These are phyloP conservation scores for Salminus brasiliensis DNA, from an alignment of 2,113 vertebrate species.

Conservation along the genomic window DNA sequence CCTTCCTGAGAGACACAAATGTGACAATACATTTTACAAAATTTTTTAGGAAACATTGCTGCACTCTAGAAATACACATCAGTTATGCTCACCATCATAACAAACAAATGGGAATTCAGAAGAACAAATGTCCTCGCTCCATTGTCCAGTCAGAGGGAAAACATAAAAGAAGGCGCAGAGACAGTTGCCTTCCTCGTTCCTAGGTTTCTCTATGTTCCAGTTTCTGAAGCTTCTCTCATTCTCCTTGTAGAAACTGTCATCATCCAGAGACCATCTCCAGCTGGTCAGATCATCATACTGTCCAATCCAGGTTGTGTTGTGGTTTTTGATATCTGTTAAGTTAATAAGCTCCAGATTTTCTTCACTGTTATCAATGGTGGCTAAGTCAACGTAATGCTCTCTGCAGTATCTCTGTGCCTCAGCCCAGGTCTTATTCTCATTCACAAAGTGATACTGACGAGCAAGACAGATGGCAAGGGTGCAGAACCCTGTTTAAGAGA, in stretches of 20 bases:
- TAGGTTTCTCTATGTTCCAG: slow-evolving; percentile 10
- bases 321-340: not conserved
- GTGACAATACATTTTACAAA: too few species aligned
- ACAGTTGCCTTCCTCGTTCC: slow-evolving; percentile 7
- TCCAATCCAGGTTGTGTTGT: slow-evolving; percentile 31
- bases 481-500: too few species aligned
- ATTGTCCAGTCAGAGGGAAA: too few species aligned
- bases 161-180: slow-evolving; percentile 25
- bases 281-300: not conserved
- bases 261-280: slow-evolving; percentile 23
- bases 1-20: slow-evolving; percentile 2
- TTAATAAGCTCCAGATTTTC: slow-evolving; percentile 14
- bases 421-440: not conserved
- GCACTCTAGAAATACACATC: too few species aligned
- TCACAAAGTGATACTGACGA: not conserved
- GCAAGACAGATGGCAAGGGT: too few species aligned
- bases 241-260: slow-evolving; percentile 16
- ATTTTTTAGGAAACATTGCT: too few species aligned
- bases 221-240: not conserved
- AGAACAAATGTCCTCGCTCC: not conserved
- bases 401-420: too few species aligned
- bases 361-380: slow-evolving; percentile 38
- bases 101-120: not conserved
- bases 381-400: slow-evolving; percentile 26
- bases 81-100: slow-evolving; percentile 41